Base-by-base conservation (phyloP, 2,888 invertebrate genomes). In the Phalera bucephala region DNA sequence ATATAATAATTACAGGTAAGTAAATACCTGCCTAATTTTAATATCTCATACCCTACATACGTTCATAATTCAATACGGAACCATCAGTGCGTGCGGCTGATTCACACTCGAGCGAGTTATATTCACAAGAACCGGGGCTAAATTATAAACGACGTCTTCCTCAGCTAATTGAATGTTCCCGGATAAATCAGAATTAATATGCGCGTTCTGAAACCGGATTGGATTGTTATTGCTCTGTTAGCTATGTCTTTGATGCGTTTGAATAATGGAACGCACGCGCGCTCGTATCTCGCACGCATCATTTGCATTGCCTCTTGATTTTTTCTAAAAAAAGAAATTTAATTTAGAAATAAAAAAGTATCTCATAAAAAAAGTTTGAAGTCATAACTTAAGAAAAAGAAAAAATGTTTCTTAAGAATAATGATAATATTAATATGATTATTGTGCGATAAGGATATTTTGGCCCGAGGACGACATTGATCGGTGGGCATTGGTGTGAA, bases 111-210 rank as follows among this genome's bases (percentile, higher is more conserved):
- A 20, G 23, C 33, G 46, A 37, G 8, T 35, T 48, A 55, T 49
- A 60, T 53, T 54, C 47, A 49, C 34, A 41, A 57, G 45, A 33
- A 27, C 42, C 33, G 47, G 36, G 51, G 49, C 62, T 45, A 64
- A 64, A 69, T 72, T 59, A 77, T 62, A 65, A 75, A 69, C 54
- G 66, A 63, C 55, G 54, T 69, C 66, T 70, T 71, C 63, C 64
- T 56, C 52, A 62, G 69, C 62, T 84, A 85, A 86, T 86, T 84
- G 80, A 82, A 83, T 68, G 77, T 66, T 62, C 56, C 53, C 33
- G 45, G 55, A 69, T 78, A 80, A 80, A 80, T 82, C 72, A 71
- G 57, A 64, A 63, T 64, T 75, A 73, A 79, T 80, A 76, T 65
- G 69, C 62, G 56, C 56, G 58, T 61, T 65, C 67, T 40, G 54